Base-by-base conservation (phyloP, 2,888 invertebrate genomes). In the Mesorhabditis spiculigera region DNA sequence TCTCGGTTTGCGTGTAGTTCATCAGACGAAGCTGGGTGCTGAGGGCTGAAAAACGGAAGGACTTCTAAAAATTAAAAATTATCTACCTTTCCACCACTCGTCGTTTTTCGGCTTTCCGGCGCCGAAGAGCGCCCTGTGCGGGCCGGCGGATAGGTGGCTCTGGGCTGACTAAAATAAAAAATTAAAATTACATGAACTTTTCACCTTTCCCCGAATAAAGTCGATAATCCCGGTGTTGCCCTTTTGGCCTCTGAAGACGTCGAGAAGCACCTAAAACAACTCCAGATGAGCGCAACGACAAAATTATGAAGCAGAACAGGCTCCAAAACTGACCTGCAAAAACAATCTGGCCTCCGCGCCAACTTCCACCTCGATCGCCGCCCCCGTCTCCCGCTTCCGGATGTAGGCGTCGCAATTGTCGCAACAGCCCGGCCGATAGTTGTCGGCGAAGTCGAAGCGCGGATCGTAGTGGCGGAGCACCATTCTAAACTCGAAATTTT, bases 171-270 rank as follows among this genome's bases (percentile, higher is more conserved):
- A 63, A 6, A 71, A 70, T 28, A 44, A 13, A 10, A 63, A n/a
- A n/a, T 58, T 6, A 67, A 43, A 42, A 8, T 13, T 68, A 68
- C 63, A 4, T 3, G 43, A 50, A 5, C 10, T 67, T 4, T 6
- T 16, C 45, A 68, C 71, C 67, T 67, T 77, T 68, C 81, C 81
- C 50, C 79, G 71, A n/a, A 82, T 42, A 66, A 77, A 81, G 43
- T 76, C 79, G 16, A 82, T 76, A 4, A 78, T 73, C 50, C 78
- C 79, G 5, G 70, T 75, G n/a, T 77, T 63, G 43, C 82, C 82
- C 5, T 75, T 75, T 28, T 73, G 66, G n/a, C 75, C 73, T 6
- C 71, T 63, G 70, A 76, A 81, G 41, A 80, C 70, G 13, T 76
- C 71, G 6, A 44, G 68, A 16, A 82, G 75, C 4, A 71, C 75